Base-by-base conservation (phyloP, 2,888 invertebrate genomes). In the Tetrapedia diversipes region DNA sequence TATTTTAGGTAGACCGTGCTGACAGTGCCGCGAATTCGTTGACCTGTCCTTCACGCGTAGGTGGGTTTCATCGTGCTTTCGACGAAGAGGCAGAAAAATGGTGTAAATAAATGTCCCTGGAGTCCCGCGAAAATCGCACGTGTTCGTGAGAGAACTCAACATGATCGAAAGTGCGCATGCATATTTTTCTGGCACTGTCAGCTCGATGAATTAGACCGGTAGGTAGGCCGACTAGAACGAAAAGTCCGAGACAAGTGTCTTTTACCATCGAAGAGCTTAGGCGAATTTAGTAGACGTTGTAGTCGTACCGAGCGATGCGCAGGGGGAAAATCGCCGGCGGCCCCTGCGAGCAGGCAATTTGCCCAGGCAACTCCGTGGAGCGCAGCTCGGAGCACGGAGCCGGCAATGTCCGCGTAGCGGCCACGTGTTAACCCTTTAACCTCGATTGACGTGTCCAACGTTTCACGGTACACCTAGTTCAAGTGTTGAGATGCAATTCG, bases 181-280 rank as follows among this genome's bases (percentile, higher is more conserved):
- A 39, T n/a, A n/a, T n/a, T 54, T 66, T 60, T 61, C 32, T 61
- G 64, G 54, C 68, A 57, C 61, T 61, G 39, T 80, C 79, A 70
- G 64, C 70, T 57, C 37, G 39, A 51, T 29, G 37, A 29, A 45
- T 51, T 49, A 43, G 41, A 51, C 29, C n/a, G n/a, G n/a, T n/a
- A n/a, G n/a, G 27, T 49, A 57, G 32, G 39, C 34, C 29, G 22
- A 22, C n/a, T 16, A 45, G 65, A 65, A 45, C 68, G 59, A 76
- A 59, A 32, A 41, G 47, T 60, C n/a, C 49, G 47, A 37, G 61
- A 47, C 56, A 65, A 69, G 64, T 54, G 75, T 79, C 70, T 79
- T 71, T 65, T 73, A 65, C 60, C 67, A 63, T 75, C 59, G 78
- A 65, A 70, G 72, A 77, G 79, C 67, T 74, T 81, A 79, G 76